Percentiles rank a stretch among this genome's conserved stretches.
phyloP scores from a whole-genome alignment of 2,113 vertebrate species.

The Tonatia bakeri region DNA sequence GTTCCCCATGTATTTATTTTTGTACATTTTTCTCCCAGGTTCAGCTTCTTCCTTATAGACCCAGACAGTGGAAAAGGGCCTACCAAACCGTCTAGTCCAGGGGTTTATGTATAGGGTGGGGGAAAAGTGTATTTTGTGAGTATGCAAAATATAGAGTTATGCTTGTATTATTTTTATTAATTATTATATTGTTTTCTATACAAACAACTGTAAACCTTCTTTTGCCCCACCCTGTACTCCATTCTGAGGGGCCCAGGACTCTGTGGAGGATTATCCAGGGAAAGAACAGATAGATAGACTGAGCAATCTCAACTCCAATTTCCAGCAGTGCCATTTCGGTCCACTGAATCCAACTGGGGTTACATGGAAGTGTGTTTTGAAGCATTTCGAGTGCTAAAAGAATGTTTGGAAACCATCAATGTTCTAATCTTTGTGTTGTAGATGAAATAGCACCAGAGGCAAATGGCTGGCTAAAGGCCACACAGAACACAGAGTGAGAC shows the following conservation, averaged over 20 bases:
- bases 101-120: background rate
- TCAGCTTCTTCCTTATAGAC: background rate
- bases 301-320: background rate
- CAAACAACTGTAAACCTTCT: too few species aligned
- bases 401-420: background rate
- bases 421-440: background rate
- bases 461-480: background rate
- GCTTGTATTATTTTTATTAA: too few species aligned
- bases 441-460: background rate
- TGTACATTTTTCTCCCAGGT: background rate
- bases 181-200: too few species aligned
- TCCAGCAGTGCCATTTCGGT: background rate
- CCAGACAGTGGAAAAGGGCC: background rate
- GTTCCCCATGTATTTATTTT: background rate
- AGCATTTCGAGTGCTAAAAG: background rate
- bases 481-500: background rate
- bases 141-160: too few species aligned
- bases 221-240: background rate
- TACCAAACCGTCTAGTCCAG: background rate
- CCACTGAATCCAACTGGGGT: background rate
- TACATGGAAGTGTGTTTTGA: background rate
- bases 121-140: too few species aligned
- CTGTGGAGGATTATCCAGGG: background rate
- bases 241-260: background rate
- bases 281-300: background rate